Base-by-base conservation (phyloP, 2,113 vertebrate species). In the Felis chaus region DNA sequence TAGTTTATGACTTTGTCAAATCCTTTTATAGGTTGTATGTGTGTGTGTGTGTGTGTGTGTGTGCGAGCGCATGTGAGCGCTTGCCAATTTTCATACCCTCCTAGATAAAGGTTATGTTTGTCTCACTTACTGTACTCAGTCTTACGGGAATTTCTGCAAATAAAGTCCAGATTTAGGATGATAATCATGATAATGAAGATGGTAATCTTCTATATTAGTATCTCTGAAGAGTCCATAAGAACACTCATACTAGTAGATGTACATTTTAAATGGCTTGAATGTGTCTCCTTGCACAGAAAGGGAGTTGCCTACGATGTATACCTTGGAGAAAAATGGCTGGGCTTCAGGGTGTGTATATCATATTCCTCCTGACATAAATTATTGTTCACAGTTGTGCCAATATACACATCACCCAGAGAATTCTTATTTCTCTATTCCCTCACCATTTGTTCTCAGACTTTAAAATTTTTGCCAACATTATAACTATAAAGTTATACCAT, bases 1-100 rank as follows among this genome's bases (percentile, higher is more conserved):
- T 33, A 95, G 65, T 74, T 68, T 80, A 73, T 66, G 87, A 86
- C 39, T 81, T 93, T 86, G 66, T 71, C 50, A 89, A 94, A 73
- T 73, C 36, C 33, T 82, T 92, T 83, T 83, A 83, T 36, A 90
- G 61, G 53, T 71, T 31, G 25, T 79, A 4, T n/a, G n/a, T 36
- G 15, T 39, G 15, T 19, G 12, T 39, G 21, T 7, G n/a, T 36
- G 14, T 39, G 15, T 19, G 12, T 39, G 21, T 7, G n/a, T 19
- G 36, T 21, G 21, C 1, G 7, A 5, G 3, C 1, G 16, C 15
- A 27, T 33, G 33, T 3, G 1, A 57, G 63, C 19, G 7, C 48
- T 61, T 84, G 29, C 48, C 65, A 73, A 53, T 29, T 57, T 61
- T 80, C 48, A 85, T 76, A 55, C 33, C 63, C 65, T 86, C 10